Evolutionary conservation across 2,113 vertebrate genomes (phyloP).

Genomic region (Myotis lucifugus): DNA sequence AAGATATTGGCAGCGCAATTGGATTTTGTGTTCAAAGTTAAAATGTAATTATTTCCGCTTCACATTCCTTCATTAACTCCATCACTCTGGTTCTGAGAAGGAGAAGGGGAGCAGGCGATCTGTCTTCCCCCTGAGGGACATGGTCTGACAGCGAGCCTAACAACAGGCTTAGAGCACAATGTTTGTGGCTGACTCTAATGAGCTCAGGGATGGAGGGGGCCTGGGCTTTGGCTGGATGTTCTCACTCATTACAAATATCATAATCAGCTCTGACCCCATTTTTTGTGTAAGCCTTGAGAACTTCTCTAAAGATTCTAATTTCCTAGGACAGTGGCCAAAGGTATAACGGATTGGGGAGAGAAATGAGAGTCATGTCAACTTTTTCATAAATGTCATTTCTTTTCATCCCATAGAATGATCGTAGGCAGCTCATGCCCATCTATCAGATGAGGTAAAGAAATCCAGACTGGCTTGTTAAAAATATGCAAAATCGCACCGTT

Average conservation of each 20-base stretch:
- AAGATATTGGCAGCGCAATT: background rate
- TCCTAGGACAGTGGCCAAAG: background rate
- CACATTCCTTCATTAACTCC: background rate
- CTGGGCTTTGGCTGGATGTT: background rate
- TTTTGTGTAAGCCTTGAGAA: background rate
- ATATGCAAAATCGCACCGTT: background rate
- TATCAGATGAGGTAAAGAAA: background rate
- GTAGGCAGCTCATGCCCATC: background rate
- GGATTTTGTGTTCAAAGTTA: slow-evolving; percentile 31
- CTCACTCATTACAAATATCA: background rate
- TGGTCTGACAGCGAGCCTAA: background rate
- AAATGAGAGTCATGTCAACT: background rate
- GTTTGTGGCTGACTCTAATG: background rate
- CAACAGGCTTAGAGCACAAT: background rate
- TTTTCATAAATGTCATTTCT: background rate
- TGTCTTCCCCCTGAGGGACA: background rate
- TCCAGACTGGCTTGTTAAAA: background rate
- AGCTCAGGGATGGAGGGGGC: background rate
- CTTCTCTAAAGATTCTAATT: background rate
- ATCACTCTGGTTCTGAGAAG: background rate
- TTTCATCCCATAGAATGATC: background rate
- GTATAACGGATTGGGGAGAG: background rate
- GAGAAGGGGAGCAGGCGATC: background rate
- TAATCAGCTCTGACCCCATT: background rate
- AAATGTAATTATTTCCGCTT: slow-evolving; percentile 1